Evolutionary conservation across 2,797 vertebrate species (phyloP), one percentile per base, ranked within the genome.

Genomic region (Furcifer pardalis): DNA sequence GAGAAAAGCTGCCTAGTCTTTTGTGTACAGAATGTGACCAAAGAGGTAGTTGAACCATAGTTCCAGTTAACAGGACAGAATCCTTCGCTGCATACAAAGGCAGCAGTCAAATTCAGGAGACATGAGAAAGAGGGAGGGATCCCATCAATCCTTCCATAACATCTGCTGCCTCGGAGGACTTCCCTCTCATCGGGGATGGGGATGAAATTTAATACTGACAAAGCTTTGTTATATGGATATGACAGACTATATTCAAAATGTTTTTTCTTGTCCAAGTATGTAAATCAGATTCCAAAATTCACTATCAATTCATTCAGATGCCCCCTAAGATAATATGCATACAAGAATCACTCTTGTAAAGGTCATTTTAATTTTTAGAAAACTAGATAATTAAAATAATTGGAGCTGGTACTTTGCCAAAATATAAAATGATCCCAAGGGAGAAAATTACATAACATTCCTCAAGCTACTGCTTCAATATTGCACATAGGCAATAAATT

Each of bases 381-480:
- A 56, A 56, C 52, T 56, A 56, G 21, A 56, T 56, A 89, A 92
- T 91, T 80, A 88, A 93, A 95, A 90, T 93, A 92, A 95, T 87
- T 88, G 93, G 89, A 93, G 90, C 79, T 91, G 87, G 66, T 84
- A 78, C 77, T 85, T 76, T 93, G 91, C 90, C 92, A 95, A 56
- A 21, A 72, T 82, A 85, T 95, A 93, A 94, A 86, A 77, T 85
- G 92, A 94, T 92, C 89, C 25, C 3, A 12, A 25, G 7, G 19
- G 27, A 40, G 15, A 90, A 92, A 93, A 90, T 79, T 91, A 90
- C 79, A 40, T 32, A 84, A 91, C 86, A 75, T 93, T 86, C 93
- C 76, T 90, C 92, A 94, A 92, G 89, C 84, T 92, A 69, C 25
- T 60, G 84, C 90, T 91, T 94, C 91, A 94, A 89, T 79, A 81